These are phyloP conservation scores for Gonocerus acuteangulatus DNA, from an alignment of 2,888 invertebrate species.

Conservation along the genomic window DNA sequence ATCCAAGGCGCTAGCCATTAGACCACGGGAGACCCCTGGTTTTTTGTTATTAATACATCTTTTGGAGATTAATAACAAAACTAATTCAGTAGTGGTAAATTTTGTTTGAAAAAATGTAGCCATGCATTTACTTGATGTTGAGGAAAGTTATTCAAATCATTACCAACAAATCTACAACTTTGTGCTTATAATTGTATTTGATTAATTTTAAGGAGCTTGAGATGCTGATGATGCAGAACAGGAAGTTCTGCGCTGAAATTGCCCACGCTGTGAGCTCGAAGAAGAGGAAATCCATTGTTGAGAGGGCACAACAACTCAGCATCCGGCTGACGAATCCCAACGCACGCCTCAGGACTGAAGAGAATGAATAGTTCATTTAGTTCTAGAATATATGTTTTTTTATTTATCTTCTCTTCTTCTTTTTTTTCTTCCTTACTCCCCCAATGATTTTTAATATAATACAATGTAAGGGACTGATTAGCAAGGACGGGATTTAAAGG, in stretches of 20 bases:
- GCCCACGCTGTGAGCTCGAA: slow-evolving; percentile 96
- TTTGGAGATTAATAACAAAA: too few species aligned
- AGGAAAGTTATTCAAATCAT: too few species aligned
- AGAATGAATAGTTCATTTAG: slow-evolving; percentile 75
- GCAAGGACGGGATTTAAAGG: too few species aligned
- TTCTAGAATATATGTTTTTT: slow-evolving; percentile 28
- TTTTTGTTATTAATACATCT: too few species aligned
- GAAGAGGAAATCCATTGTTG: slow-evolving; percentile 92
- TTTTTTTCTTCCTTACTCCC: not conserved
- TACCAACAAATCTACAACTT: too few species aligned
- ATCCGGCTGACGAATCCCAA: slow-evolving; percentile 93
- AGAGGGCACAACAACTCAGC: slow-evolving; percentile 90
- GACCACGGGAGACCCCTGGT: too few species aligned
- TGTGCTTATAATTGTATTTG: too few species aligned
- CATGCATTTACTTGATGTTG: too few species aligned
- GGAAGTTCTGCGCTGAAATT: slow-evolving; percentile 95
- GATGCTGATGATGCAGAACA: slow-evolving; percentile 97
- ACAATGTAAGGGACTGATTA: too few species aligned
- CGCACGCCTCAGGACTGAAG: slow-evolving; percentile 94
- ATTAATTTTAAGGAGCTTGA: slow-evolving; percentile 85
- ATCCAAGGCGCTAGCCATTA: too few species aligned
- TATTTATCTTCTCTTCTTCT: slow-evolving; percentile 7
- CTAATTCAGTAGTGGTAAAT: too few species aligned
- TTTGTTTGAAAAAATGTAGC: too few species aligned
- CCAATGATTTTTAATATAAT: not conserved